Evolutionary conservation across 2,888 invertebrate species (phyloP).

Genomic region (Hetaerina titia): DNA sequence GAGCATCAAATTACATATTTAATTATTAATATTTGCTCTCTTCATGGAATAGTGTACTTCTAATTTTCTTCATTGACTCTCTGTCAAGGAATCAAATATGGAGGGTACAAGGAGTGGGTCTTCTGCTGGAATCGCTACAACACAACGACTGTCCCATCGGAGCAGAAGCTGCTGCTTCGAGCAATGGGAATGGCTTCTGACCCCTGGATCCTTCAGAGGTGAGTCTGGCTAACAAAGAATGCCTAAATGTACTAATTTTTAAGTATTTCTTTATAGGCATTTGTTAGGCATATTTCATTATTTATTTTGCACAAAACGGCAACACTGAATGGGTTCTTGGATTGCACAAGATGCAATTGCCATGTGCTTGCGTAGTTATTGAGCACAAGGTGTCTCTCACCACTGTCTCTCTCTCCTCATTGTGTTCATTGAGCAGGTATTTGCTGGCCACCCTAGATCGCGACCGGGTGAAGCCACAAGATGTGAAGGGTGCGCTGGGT

Average conservation of each 20-base stretch:
- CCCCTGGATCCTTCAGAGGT: conserved; percentile 90
- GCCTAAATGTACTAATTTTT: neutral
- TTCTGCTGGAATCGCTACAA: conserved; percentile 87
- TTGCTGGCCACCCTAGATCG: conserved; percentile 86
- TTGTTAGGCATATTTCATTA: neutral
- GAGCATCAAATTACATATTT: no score
- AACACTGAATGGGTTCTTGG: neutral
- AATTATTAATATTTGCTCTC: no score
- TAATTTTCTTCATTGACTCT: conserved; percentile 73
- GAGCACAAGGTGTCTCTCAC: no score
- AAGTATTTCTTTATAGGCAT: neutral
- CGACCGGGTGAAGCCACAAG: conserved; percentile 84
- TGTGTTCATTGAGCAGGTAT: conserved; percentile 80
- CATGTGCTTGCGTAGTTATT: no score
- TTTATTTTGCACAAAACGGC: neutral
- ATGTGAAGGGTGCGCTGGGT: conserved; percentile 85
- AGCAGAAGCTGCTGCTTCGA: conserved; percentile 84
- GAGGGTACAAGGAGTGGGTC: conserved; percentile 86
- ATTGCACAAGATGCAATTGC: no score
- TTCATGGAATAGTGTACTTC: no score
- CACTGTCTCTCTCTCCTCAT: neutral
- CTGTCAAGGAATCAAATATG: conserved; percentile 84
- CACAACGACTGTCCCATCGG: conserved; percentile 83
- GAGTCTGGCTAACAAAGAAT: conserved; percentile 68
- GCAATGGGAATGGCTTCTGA: conserved; percentile 86